phyloP scores from a whole-genome alignment of 2,113 vertebrate genomes.

The Pongo abelii region DNA sequence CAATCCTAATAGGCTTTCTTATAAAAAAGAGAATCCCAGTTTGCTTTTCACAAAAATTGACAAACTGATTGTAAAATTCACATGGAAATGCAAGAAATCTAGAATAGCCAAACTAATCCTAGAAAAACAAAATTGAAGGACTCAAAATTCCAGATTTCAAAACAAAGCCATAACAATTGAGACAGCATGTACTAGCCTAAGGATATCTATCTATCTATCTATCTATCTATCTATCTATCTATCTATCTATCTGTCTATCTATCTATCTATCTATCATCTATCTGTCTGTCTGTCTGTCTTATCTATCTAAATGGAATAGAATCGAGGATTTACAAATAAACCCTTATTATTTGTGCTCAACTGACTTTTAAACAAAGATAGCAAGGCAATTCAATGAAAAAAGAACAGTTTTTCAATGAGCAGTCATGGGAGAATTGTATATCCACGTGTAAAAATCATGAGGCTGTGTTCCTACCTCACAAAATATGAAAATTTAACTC shows the following conservation, averaged over 20 bases:
- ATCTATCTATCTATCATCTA: no score
- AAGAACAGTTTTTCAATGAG: background rate
- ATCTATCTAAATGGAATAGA: background rate
- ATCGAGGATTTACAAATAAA: background rate
- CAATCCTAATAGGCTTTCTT: background rate
- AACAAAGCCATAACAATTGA: background rate
- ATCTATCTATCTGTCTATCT: no score
- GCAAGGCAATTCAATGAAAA: background rate
- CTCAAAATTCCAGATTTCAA: background rate
- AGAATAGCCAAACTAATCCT: background rate
- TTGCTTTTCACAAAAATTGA: background rate
- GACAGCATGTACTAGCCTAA: background rate
- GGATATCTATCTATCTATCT: background rate
- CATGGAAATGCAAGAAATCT: background rate
- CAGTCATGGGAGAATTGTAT: background rate
- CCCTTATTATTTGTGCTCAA: background rate
- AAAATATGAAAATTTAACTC: background rate
- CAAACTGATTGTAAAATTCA: background rate
- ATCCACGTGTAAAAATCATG: background rate
- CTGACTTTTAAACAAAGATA: background rate
- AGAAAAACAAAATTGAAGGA: background rate
- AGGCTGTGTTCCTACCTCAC: background rate
- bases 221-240: no score
- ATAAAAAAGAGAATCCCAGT: background rate
- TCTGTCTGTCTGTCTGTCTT: background rate